These are phyloP conservation scores for Eilema depressum DNA, from an alignment of 2,888 invertebrate species.

Conservation along the genomic window DNA sequence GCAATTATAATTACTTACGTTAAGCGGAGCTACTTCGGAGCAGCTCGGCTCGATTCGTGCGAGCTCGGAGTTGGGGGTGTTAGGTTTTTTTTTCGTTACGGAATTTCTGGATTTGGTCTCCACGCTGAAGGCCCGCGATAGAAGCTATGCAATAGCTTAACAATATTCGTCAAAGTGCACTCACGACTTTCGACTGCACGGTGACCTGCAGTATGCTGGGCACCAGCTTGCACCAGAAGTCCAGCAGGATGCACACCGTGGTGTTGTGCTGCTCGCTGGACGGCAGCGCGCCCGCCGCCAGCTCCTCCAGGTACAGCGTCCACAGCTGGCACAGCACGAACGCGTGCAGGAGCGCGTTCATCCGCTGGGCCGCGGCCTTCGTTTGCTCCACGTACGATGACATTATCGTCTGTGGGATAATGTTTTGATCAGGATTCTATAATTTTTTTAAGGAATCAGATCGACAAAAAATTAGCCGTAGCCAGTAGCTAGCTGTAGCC, in stretches of 20 bases:
- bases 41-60: no score
- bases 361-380: slow-evolving; percentile 92
- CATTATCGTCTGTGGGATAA: slow-evolving; percentile 90
- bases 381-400: slow-evolving; percentile 98
- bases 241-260: slow-evolving; percentile 94
- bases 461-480: no score
- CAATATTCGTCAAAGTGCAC: no score
- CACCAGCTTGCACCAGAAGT: slow-evolving; percentile 99
- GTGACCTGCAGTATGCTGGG: slow-evolving; percentile 97
- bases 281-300: slow-evolving; percentile 89
- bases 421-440: not conserved
- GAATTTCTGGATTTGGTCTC: no score
- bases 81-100: no score
- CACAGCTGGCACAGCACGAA: slow-evolving; percentile 99
- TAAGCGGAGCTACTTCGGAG: no score
- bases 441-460: no score
- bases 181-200: slow-evolving; percentile 92
- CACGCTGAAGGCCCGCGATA: no score
- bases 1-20: no score
- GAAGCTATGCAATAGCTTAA: no score
- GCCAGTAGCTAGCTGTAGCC: not conserved
- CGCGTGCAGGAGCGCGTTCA: slow-evolving; percentile 98
- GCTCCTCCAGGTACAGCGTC: slow-evolving; percentile 99
- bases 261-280: slow-evolving; percentile 91
- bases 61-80: no score